Base-by-base conservation (phyloP, 2,113 vertebrate species). In the Gopherus flavomarginatus region DNA sequence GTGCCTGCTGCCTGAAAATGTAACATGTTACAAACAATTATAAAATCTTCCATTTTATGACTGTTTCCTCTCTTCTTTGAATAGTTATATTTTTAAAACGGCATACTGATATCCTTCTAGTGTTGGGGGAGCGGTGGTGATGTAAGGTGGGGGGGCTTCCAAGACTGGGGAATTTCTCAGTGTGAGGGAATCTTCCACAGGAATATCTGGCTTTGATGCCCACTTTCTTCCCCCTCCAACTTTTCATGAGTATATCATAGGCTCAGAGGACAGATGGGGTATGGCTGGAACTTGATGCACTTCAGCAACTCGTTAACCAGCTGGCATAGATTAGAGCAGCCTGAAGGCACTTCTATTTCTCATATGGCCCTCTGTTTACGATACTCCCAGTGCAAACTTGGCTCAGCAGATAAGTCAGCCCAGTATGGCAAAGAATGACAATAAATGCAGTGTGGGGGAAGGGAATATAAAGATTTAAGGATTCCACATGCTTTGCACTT, bases 11-110 rank as follows among this genome's bases (percentile, higher is more conserved):
- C 8, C 24, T 86, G 75, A 5, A 38, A 52, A 27, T 56, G 10
- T 44, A 75, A 29, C 7, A 47, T 31, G 38, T 1, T 65, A 35
- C 83, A 92, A 95, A 75, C 52, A 95, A 29, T 83, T 95, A 53
- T 1, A 59, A 85, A 92, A 42, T 79, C 19, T 83, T 52, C 72
- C 35, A 16, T 47, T 86, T 16, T 96, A 62, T n/a, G 78, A 59
- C 47, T 59, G 53, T 72, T 96, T 89, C 62, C 6, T 87, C 38
- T 94, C 38, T 54, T 81, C 35, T 90, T 65, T 79, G 65, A 89
- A 81, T 26, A 83, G 44, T 26, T 81, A 83, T 94, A 87, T 94
- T 96, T 95, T 95, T 89, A 81, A 95, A 96, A 69, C 85, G 52
- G 59, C 2, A 1, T 92, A 90, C 89, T 91, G 94, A 89, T 97